phyloP scores from a whole-genome alignment of 1,140 invertebrate genomes.

The Aleiodes sp. region DNA sequence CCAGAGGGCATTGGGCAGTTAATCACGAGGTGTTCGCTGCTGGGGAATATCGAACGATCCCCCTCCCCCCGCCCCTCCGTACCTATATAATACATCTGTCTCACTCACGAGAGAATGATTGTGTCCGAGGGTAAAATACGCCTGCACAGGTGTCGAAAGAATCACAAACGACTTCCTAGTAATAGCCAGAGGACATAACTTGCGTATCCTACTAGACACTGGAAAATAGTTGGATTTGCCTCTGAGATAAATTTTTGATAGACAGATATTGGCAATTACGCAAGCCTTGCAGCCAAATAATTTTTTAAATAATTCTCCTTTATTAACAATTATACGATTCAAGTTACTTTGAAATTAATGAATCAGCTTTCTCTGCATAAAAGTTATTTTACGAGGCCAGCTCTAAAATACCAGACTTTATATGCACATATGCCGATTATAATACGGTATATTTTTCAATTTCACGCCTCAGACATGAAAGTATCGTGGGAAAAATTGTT shows the following conservation, averaged over 20 bases:
- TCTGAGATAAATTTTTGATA: neutral
- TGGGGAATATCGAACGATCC: slow-evolving; percentile 9
- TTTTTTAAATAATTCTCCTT: neutral
- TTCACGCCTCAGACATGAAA: slow-evolving; percentile 15
- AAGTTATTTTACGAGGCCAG: neutral
- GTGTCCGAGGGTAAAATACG: slow-evolving; percentile 13
- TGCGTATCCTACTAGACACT: too few relatives aligned
- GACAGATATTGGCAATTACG: neutral
- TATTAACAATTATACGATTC: neutral
- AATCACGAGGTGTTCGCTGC: slow-evolving; percentile 17
- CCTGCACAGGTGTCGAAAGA: slow-evolving; percentile 24
- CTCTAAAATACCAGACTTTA: neutral
- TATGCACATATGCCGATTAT: neutral
- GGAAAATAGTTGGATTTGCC: too few relatives aligned
- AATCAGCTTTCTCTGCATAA: neutral
- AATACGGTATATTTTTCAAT: slow-evolving; percentile 18
- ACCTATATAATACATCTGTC: neutral
- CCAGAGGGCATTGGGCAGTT: neutral
- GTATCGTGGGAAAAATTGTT: slow-evolving; percentile 21
- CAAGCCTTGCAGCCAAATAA: neutral
- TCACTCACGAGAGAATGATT: neutral
- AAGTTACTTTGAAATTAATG: neutral
- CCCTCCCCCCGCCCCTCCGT: neutral
- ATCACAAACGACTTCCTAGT: slow-evolving; percentile 15
- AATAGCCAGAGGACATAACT: neutral